Evolutionary conservation across 2,797 vertebrate species (phyloP).

Genomic region (Remorina albescens): DNA sequence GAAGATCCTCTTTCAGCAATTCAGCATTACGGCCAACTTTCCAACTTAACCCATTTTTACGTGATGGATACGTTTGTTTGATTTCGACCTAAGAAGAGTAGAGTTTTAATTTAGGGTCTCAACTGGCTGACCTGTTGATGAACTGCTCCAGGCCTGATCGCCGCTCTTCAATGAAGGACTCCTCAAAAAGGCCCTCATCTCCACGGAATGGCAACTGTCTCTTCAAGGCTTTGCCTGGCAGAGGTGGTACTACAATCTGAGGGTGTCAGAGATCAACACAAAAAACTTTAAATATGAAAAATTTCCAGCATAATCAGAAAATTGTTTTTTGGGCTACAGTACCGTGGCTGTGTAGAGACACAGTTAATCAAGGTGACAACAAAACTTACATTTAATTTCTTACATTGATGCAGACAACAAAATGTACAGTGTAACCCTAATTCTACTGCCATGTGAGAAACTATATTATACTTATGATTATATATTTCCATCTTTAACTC

Average conservation of each 20-base stretch:
- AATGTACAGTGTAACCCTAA: neutral
- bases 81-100: neutral
- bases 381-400: neutral
- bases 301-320: neutral
- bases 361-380: neutral
- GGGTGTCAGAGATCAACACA: conserved; percentile 17
- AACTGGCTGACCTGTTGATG: conserved; percentile 93
- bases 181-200: conserved; percentile 98
- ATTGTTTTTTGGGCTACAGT: neutral
- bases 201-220: conserved; percentile 97
- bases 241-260: conserved; percentile 97
- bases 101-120: neutral
- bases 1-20: neutral
- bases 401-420: no score
- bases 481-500: neutral
- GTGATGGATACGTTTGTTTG: neutral
- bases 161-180: conserved; percentile 97
- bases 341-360: neutral
- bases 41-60: neutral
- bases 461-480: neutral
- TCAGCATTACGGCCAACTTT: neutral
- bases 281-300: neutral
- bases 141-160: conserved; percentile 97
- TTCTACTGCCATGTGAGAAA: neutral
- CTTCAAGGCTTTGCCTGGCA: conserved; percentile 98